Evolutionary conservation across 2,888 invertebrate genomes (phyloP), one percentile per base, ranked within the genome.

Genomic region (Thelaira solivaga): DNA sequence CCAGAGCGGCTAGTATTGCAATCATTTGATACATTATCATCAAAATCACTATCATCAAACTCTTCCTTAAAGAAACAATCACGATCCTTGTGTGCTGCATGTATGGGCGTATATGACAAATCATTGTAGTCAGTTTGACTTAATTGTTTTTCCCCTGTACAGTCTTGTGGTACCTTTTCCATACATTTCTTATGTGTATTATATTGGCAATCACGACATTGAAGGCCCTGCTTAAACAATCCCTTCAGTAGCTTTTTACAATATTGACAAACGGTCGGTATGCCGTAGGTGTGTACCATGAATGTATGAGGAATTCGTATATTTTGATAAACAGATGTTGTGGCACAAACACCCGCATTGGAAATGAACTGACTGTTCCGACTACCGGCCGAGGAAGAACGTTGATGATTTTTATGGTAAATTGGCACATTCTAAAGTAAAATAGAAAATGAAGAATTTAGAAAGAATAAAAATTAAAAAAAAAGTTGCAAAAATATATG

Each of bases 131-230:
- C 87, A 89, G 90, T 85, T 31, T 84, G 76, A 24, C 85, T 87
- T 0, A 84, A 86, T 82, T 94, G 90, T 83, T 91, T 90, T 90
- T 97, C 90, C 45, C 95, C 96, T 34, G 94, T 92, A 89, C 97
- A 97, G 90, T 97, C 96, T 90, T 95, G 96, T 34, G 97, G 96
- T 86, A 96, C 94, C 90, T 93, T 93, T 34, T 96, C 95, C 85
- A 96, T 91, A 86, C 98, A 98, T 89, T 97, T 98, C 88, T 97
- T 95, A 89, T 98, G 98, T 79, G 95, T 95, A 90, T 98, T 98
- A 90, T 96, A 97, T 88, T 96, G 96, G 89, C 98, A 98, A 91
- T 98, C 99, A 89, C 95, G 94, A 90, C 99, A 99, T 89, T 99
- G 99, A 83, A 97, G 90, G 71, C 99, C 99, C 90, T 99, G 98